These are phyloP conservation scores for Hylomyscus alleni DNA, from an alignment of 2,797 vertebrate species.

Conservation along the genomic window DNA sequence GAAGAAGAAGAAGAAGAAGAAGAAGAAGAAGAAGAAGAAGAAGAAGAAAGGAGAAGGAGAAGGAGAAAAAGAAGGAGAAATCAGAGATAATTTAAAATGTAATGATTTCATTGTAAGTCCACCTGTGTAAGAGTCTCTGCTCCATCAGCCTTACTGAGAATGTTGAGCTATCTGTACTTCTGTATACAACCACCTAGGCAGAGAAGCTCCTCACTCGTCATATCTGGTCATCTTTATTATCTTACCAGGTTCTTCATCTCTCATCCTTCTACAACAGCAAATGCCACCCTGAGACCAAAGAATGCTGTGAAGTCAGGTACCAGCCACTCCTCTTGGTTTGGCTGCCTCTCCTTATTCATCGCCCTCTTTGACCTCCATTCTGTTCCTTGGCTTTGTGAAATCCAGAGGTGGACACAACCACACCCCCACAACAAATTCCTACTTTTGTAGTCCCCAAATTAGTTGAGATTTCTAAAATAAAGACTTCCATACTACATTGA, in stretches of 20 bases:
- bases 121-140: neutral
- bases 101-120: neutral
- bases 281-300: neutral
- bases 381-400: neutral
- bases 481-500: neutral
- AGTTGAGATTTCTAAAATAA: neutral
- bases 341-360: neutral
- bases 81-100: neutral
- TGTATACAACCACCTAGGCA: neutral
- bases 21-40: too few species aligned
- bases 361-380: neutral
- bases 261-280: neutral
- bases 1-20: too few species aligned
- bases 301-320: neutral
- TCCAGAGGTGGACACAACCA: neutral
- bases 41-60: too few species aligned
- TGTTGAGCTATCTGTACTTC: neutral
- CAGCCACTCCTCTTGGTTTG: neutral
- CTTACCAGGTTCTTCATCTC: neutral
- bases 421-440: neutral
- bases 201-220: neutral
- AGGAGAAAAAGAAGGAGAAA: too few species aligned
- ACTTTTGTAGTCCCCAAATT: neutral
- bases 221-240: neutral
- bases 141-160: neutral